phyloP scores from a whole-genome alignment of 2,113 vertebrate genomes.

The Gambusia affinis region DNA sequence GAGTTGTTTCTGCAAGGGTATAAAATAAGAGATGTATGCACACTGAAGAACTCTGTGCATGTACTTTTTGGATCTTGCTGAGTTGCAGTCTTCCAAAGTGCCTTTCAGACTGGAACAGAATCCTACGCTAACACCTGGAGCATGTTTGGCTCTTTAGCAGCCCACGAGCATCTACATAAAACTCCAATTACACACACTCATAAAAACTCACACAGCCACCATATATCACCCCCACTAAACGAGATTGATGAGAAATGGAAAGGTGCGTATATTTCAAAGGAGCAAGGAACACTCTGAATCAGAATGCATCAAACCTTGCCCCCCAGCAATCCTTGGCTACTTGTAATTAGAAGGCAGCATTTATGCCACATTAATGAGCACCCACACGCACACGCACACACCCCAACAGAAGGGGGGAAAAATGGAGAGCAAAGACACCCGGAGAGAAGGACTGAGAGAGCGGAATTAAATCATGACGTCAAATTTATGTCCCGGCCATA shows the following conservation, averaged over 20 bases:
- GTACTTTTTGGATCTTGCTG: slow-evolving; percentile 7
- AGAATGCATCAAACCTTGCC: slow-evolving; percentile 61
- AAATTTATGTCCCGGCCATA: slow-evolving; percentile 71
- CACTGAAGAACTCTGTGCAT: background rate
- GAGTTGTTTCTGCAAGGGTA: background rate
- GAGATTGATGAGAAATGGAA: slow-evolving; percentile 59
- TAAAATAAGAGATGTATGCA: background rate
- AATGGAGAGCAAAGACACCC: slow-evolving; percentile 7
- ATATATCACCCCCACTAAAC: slow-evolving; percentile 59
- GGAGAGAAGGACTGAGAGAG: slow-evolving; percentile 21
- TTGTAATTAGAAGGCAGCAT: slow-evolving; percentile 72
- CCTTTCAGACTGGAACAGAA: slow-evolving; percentile 32
- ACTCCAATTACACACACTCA: slow-evolving; percentile 66
- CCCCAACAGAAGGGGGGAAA: background rate
- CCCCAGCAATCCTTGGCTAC: slow-evolving; percentile 60
- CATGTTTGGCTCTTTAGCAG: slow-evolving; percentile 62
- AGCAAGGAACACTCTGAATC: slow-evolving; percentile 50
- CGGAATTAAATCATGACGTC: slow-evolving; percentile 72
- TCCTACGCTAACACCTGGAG: slow-evolving; percentile 60
- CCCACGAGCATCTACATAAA: slow-evolving; percentile 68
- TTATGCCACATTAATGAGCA: slow-evolving; percentile 72
- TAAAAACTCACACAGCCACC: slow-evolving; percentile 56
- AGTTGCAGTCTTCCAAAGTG: slow-evolving; percentile 27
- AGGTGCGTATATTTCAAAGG: slow-evolving; percentile 60
- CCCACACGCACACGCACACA: slow-evolving; percentile 7